Percentiles rank a stretch among this genome's conserved stretches.
These are phyloP conservation scores for Eutolmus rufibarbis DNA, from an alignment of 2,888 invertebrate species.

Conservation along the genomic window DNA sequence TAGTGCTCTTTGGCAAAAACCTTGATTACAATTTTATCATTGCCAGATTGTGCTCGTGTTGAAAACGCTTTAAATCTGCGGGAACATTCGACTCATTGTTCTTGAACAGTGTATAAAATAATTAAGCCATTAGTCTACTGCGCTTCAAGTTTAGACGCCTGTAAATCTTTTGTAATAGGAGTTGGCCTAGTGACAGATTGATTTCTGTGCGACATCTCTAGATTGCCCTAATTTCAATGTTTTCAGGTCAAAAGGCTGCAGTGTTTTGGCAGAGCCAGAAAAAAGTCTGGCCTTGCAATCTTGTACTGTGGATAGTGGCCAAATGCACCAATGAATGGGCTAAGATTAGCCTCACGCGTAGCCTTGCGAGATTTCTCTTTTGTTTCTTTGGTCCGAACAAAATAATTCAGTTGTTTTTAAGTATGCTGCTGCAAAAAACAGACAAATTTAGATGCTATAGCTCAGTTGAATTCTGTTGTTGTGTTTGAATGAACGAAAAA, in stretches of 20 bases:
- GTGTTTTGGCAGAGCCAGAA: not conserved
- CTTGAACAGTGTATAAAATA: not conserved
- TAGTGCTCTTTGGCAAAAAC: not conserved
- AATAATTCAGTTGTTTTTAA: not conserved
- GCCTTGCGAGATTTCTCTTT: conserved; percentile 13
- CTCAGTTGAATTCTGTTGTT: not conserved
- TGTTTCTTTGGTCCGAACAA: not conserved
- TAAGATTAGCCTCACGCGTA: not conserved
- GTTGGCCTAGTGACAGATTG: conserved; percentile 20
- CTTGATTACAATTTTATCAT: not conserved
- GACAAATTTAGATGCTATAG: not conserved
- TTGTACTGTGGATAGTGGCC: conserved; percentile 14
- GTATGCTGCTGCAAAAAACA: not conserved
- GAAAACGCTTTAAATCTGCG: not conserved
- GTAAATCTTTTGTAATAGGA: not conserved
- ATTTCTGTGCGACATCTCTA: not conserved
- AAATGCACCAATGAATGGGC: conserved; percentile 10
- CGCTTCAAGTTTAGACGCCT: not conserved
- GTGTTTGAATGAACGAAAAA: not conserved
- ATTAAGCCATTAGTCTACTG: not conserved
- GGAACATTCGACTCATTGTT: not conserved
- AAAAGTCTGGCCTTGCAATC: not conserved
- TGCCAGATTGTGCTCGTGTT: not conserved
- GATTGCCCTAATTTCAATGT: conserved; percentile 1
- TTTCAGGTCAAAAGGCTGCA: conserved; percentile 9